A percentile compares a stretch with the other conserved stretches of the same genome.
These are phyloP conservation scores for Criorhina ranunculi DNA, from an alignment of 2,888 invertebrate genomes.

Conservation along the genomic window DNA sequence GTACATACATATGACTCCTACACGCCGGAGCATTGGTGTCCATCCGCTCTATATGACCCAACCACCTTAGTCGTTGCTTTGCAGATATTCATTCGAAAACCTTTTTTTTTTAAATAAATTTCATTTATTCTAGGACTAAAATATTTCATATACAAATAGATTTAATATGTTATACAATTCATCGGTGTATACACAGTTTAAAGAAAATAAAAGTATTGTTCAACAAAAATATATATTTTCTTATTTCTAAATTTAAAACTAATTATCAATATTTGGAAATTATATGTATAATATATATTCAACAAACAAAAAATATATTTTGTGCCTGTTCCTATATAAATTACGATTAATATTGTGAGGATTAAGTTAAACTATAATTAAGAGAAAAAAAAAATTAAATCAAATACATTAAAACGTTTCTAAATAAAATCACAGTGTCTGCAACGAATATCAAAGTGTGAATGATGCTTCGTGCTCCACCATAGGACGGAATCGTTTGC, in stretches of 20 bases:
- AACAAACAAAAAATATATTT: slow-evolving; percentile 58
- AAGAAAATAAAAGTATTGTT: slow-evolving; percentile 55
- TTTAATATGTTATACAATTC: slow-evolving; percentile 63
- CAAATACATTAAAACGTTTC: slow-evolving; percentile 34
- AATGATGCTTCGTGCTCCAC: slow-evolving; percentile 73
- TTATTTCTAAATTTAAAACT: slow-evolving; percentile 51
- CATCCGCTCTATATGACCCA: too few species aligned
- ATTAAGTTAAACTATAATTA: slow-evolving; percentile 28
- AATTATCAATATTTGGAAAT: slow-evolving; percentile 36
- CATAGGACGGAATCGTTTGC: slow-evolving; percentile 77
- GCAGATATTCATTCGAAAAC: too few species aligned
- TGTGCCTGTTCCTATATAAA: slow-evolving; percentile 62
- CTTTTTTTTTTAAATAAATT: slow-evolving; percentile 64
- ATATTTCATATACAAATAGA: slow-evolving; percentile 70
- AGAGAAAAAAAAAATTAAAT: slow-evolving; percentile 35
- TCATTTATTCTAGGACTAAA: slow-evolving; percentile 70
- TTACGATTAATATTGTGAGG: slow-evolving; percentile 41
- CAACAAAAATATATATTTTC: slow-evolving; percentile 68
- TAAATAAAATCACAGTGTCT: slow-evolving; percentile 73
- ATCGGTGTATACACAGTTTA: slow-evolving; percentile 53
- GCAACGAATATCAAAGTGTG: slow-evolving; percentile 67
- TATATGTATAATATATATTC: slow-evolving; percentile 30
- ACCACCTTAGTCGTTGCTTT: too few species aligned
- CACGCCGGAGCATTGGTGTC: too few species aligned
- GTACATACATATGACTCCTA: too few species aligned